These are phyloP conservation scores for Saccopteryx bilineata DNA, from an alignment of 2,113 vertebrate species.

Conservation along the genomic window DNA sequence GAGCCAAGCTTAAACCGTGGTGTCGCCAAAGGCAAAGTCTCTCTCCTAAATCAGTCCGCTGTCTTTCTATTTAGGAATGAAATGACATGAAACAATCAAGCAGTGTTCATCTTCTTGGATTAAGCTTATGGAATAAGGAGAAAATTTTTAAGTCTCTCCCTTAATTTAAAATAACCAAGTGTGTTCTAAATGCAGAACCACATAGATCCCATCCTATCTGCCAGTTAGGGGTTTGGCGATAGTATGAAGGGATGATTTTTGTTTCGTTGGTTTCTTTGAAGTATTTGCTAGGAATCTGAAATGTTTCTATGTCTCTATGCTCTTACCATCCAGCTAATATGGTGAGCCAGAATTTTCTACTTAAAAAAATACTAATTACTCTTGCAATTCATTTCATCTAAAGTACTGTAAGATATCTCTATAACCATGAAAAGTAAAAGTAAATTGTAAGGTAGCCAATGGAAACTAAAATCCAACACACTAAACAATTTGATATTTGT, in stretches of 20 bases:
- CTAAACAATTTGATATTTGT: neutral
- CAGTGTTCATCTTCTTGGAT: neutral
- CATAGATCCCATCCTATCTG: neutral
- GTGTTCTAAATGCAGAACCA: neutral
- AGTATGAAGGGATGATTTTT: neutral
- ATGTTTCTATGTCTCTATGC: neutral
- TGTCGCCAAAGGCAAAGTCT: rapidly evolving
- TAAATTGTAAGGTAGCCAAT: neutral
- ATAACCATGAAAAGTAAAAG: conserved; percentile 1
- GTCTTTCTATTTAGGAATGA: neutral
- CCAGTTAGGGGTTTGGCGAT: neutral
- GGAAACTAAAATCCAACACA: neutral
- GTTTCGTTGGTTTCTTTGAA: neutral
- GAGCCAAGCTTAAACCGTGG: neutral
- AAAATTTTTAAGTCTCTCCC: neutral
- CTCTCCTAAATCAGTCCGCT: neutral
- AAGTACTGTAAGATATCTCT: neutral
- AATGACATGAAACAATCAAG: neutral
- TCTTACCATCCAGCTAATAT: neutral
- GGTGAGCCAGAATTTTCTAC: neutral
- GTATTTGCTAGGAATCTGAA: conserved; percentile 20
- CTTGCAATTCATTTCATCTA: neutral
- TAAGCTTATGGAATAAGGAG: neutral
- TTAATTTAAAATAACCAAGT: neutral
- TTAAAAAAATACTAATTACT: neutral